A percentile compares a stretch with the other conserved stretches of the same genome.
Conservation (phyloP, 2,113 vertebrate genomes). For the Castor canadensis region DNA sequence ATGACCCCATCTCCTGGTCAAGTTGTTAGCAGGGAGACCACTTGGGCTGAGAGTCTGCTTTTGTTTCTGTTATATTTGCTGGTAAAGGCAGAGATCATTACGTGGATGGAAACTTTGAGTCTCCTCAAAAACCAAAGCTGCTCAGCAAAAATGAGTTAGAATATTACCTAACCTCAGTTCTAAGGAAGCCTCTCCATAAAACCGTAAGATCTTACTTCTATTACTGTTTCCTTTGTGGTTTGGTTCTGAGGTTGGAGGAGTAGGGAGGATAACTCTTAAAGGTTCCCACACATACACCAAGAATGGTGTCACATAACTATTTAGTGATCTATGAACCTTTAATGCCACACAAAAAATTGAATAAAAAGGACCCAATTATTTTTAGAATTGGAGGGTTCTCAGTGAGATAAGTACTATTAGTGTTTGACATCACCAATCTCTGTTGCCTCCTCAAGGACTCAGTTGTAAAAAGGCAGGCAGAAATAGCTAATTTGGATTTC, state of each 20-base stretch:
- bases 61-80: constrained; percentile 90
- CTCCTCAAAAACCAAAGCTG: constrained; percentile 1
- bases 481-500: constrained; percentile 55
- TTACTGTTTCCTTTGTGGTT: constrained; percentile 45
- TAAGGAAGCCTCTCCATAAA: constrained; percentile 34
- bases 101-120: constrained; percentile 84
- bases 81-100: constrained; percentile 92
- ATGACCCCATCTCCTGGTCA: constrained; percentile 89
- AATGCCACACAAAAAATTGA: constrained; percentile 23
- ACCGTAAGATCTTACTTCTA: not conserved
- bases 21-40: constrained; percentile 86
- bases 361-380: constrained; percentile 47
- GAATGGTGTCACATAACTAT: constrained; percentile 33
- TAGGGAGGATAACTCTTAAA: not conserved
- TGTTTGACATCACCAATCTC: not conserved
- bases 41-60: constrained; percentile 90
- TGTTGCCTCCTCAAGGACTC: not conserved
- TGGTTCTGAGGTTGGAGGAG: not conserved
- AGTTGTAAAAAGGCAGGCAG: constrained; percentile 35
- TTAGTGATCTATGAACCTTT: constrained; percentile 44
- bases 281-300: constrained; percentile 6
- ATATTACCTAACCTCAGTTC: constrained; percentile 19
- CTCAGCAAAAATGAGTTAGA: constrained; percentile 26
- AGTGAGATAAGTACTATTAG: not conserved
- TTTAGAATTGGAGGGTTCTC: constrained; percentile 48